Percentiles rank a stretch among this genome's conserved stretches.
These are phyloP conservation scores for Microplitis deprimator DNA, from an alignment of 2,888 invertebrate species.

Conservation along the genomic window DNA sequence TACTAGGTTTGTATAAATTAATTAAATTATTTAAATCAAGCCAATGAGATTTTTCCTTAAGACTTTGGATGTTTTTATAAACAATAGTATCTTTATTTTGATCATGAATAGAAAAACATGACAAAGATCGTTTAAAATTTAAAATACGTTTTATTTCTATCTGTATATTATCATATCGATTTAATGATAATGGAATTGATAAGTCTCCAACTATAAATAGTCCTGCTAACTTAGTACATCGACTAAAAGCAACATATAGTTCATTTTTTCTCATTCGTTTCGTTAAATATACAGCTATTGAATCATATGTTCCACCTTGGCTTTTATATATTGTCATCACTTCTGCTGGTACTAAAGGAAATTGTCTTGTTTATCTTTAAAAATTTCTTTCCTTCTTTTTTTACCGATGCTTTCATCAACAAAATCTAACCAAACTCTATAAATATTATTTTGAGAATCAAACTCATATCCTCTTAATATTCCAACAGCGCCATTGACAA, in stretches of 20 bases:
- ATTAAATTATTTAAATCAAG: background rate
- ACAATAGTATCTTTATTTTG: background rate
- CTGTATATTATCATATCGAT: background rate
- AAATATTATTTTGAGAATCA: background rate
- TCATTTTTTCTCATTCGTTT: background rate
- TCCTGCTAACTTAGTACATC: conserved; percentile 3
- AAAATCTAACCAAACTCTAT: conserved; percentile 43
- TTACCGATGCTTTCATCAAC: conserved; percentile 34
- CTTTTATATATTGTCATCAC: conserved; percentile 21
- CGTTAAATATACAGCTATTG: no score
- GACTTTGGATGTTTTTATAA: background rate
- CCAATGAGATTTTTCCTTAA: background rate
- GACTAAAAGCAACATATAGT: conserved; percentile 24
- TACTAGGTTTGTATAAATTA: background rate
- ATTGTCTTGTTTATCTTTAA: conserved; percentile 14
- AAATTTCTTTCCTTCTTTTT: conserved; percentile 10
- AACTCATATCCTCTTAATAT: conserved; percentile 34
- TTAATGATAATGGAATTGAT: no score
- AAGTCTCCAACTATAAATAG: conserved; percentile 32
- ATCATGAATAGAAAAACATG: no score
- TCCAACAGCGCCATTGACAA: conserved; percentile 30
- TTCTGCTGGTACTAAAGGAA: conserved; percentile 12
- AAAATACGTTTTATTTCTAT: background rate
- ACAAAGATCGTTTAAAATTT: background rate
- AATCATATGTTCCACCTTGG: conserved; percentile 7